A percentile compares a stretch with the other conserved stretches of the same genome.
phyloP scores from a whole-genome alignment of 2,113 vertebrate species.

The Sinocyclocheilus anshuiensis region DNA sequence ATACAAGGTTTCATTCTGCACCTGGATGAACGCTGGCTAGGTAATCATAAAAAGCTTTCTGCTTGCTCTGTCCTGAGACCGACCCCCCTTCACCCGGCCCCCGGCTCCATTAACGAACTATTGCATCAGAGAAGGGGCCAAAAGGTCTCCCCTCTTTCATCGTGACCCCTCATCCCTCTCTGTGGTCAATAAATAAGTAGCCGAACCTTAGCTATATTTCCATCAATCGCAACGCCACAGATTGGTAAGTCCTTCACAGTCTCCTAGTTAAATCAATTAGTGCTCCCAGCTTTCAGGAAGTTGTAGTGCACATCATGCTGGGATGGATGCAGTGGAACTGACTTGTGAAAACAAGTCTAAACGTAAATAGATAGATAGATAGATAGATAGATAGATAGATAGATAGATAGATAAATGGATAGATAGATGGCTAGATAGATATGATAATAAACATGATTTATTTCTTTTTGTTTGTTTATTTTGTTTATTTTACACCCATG shows the following conservation, averaged over 20 bases:
- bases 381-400: no score
- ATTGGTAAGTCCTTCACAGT: constrained; percentile 67
- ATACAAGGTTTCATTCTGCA: background rate
- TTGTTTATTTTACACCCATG: no score
- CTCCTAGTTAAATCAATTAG: constrained; percentile 68
- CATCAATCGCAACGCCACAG: constrained; percentile 61
- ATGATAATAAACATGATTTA: no score
- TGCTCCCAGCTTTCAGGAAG: constrained; percentile 59
- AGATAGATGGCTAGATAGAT: no score
- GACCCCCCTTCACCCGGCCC: background rate
- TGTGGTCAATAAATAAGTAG: constrained; percentile 67
- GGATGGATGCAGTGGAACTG: constrained; percentile 35
- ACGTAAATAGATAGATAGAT: background rate
- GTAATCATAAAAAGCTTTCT: constrained; percentile 38
- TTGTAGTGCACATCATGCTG: background rate
- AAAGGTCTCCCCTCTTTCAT: constrained; percentile 63
- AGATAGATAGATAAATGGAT: background rate
- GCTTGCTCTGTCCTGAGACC: constrained; percentile 41
- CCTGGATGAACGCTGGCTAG: background rate
- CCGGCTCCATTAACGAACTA: constrained; percentile 59
- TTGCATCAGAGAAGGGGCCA: constrained; percentile 61
- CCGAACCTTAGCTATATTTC: constrained; percentile 61
- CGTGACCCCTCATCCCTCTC: constrained; percentile 53
- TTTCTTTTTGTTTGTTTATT: background rate
- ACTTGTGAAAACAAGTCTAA: constrained; percentile 27